A percentile compares a stretch with the other conserved stretches of the same genome.
phyloP scores from a whole-genome alignment of 2,797 vertebrate species.

The Falco naumanni region DNA sequence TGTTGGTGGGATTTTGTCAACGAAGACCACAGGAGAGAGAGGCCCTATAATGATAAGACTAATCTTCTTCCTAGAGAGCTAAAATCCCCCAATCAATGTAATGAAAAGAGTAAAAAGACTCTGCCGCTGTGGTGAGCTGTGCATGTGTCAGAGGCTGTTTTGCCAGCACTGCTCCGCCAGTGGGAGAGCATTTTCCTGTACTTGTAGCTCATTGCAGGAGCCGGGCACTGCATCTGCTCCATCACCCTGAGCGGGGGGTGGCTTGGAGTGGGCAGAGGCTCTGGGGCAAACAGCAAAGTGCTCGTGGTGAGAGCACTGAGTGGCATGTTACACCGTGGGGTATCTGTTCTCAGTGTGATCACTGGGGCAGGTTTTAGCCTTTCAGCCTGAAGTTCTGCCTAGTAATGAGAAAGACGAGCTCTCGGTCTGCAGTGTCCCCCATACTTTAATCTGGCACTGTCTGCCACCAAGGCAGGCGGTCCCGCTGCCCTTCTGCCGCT shows the following conservation, averaged over 20 bases:
- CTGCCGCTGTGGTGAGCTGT: not conserved
- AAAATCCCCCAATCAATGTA: not conserved
- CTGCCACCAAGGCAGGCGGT: not conserved
- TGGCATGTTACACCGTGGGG: fast-evolving
- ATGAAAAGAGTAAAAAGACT: not conserved
- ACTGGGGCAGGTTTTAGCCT: not conserved
- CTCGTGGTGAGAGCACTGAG: fast-evolving
- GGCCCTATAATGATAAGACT: not conserved
- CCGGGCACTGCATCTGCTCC: not conserved
- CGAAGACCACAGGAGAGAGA: not conserved
- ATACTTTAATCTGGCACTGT: not conserved
- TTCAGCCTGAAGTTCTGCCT: not conserved
- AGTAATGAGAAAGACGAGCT: not conserved
- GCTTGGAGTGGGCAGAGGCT: not conserved
- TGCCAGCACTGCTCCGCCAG: not conserved
- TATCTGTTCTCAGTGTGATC: not conserved
- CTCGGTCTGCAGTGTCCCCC: not conserved
- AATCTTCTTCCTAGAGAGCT: not conserved
- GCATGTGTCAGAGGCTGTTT: not conserved
- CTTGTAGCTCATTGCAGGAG: not conserved
- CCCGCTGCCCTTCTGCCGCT: not conserved
- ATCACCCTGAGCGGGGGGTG: not conserved
- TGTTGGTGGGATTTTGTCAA: not conserved
- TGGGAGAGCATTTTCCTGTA: not conserved
- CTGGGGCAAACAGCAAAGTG: not conserved